Percentiles rank a stretch among this genome's conserved stretches.
phyloP scores from a whole-genome alignment of 2,113 vertebrate species.

The Trachemys scripta region DNA sequence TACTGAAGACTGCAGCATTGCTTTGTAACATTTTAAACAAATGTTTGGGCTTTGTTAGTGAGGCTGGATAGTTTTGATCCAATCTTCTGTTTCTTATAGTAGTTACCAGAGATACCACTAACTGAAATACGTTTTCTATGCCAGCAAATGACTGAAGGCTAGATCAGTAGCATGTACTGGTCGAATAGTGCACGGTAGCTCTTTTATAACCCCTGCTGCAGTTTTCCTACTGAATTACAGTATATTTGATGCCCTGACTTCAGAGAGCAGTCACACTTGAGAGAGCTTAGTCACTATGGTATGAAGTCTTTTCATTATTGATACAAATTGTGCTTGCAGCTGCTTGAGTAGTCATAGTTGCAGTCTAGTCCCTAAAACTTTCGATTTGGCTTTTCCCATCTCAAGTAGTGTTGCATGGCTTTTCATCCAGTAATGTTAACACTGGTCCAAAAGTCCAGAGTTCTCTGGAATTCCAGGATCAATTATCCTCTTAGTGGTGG shows the following conservation, averaged over 20 bases:
- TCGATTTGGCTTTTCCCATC: conserved; percentile 64
- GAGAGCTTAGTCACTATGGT: neutral
- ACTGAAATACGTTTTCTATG: neutral
- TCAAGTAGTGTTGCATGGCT: conserved; percentile 76
- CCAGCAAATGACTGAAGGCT: neutral
- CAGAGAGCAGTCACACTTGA: neutral
- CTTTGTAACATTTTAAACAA: conserved; percentile 43
- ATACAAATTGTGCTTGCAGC: neutral
- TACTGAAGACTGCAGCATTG: conserved; percentile 68
- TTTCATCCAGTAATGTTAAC: conserved; percentile 59
- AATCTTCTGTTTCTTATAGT: neutral
- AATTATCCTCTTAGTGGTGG: conserved; percentile 30
- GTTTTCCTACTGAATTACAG: conserved; percentile 19
- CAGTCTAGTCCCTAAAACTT: conserved; percentile 24
- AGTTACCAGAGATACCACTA: neutral
- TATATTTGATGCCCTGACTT: neutral
- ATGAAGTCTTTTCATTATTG: neutral
- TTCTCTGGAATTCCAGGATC: conserved; percentile 36
- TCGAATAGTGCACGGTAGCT: neutral
- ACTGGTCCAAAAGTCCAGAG: conserved; percentile 53
- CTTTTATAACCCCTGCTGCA: conserved; percentile 7
- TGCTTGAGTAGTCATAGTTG: neutral
- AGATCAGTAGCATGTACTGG: neutral
- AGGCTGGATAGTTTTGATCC: neutral
- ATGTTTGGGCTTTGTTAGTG: neutral